Percentiles rank a stretch among this genome's conserved stretches.
Conservation (phyloP, 2,797 vertebrate species). For the Luscinia luscinia region DNA sequence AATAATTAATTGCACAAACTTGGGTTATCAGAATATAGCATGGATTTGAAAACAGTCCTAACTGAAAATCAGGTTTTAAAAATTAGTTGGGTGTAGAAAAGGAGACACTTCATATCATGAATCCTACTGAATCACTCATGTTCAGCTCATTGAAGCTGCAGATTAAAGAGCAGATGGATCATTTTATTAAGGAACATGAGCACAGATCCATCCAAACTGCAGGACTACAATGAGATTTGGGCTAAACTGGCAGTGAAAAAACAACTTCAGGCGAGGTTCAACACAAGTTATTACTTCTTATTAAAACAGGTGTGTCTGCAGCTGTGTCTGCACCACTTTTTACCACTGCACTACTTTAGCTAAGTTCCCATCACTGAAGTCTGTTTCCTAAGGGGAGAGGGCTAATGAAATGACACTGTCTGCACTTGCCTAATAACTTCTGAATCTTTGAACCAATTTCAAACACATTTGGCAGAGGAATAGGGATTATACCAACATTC, state of each 20-base stretch:
- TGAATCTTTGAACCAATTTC: background rate
- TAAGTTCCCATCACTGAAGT: background rate
- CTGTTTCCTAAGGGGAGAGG: slow-evolving; percentile 13
- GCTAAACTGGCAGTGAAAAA: background rate
- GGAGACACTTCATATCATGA: background rate
- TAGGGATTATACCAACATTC: background rate
- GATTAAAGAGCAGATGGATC: background rate
- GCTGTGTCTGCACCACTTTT: background rate
- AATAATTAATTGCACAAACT: background rate
- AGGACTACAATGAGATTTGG: background rate
- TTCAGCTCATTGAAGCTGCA: background rate
- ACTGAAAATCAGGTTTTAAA: background rate
- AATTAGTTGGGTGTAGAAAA: background rate
- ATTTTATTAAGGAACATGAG: background rate
- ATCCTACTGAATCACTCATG: background rate
- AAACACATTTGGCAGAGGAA: background rate
- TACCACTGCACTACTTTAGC: background rate
- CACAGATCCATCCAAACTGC: background rate
- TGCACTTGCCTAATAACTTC: background rate
- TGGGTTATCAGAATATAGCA: background rate
- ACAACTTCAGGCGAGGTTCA: background rate
- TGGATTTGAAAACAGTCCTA: background rate
- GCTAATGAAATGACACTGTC: background rate
- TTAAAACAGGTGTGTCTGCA: slow-evolving; percentile 9
- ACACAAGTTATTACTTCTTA: background rate